Evolutionary conservation across 2,888 invertebrate species (phyloP), one percentile per base, ranked within the genome.

Genomic region (Lathronympha strigana): DNA sequence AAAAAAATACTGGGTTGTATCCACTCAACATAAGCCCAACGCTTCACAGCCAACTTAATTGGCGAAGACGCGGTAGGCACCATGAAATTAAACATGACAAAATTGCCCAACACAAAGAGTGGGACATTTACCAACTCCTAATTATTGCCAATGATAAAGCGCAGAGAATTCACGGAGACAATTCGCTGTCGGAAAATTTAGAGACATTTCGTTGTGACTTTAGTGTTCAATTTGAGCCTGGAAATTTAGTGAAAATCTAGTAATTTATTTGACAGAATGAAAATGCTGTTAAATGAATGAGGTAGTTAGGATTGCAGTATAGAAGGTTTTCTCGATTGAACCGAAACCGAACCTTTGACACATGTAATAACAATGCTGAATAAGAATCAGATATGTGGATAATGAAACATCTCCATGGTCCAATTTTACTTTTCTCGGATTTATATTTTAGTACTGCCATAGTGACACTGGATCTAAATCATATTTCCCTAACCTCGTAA

Each of bases 81-180:
- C 79, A 76, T 77, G 82, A 86, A 85, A 87, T 87, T 84, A 83
- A 86, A 86, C 84, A 80, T 79, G 83, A 87, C 85, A 83, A 83
- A 86, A 85, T 80, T 85, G 81, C 79, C 79, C 75, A 82, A 82
- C 82, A 83, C 82, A 82, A 84, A 84, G 81, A 80, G n/a, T n/a
- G n/a, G 81, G 78, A 83, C 82, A 80, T 78, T 83, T 78, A 54
- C 72, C 75, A 79, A 74, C 76, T 82, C 81, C 80, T 84, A 84
- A 89, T 88, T 88, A 88, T 80, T 76, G 70, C 73, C 77, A 79
- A 80, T 83, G 86, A 88, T 82, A 83, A 79, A 81, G 76, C 80
- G 82, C 86, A 87, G 83, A 38, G 21, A 66, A 51, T 55, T 61
- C 57, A 51, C 47, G 47, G 60, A 60, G 66, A 66, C 66, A 66